Base-by-base conservation (phyloP, 1,140 invertebrate species). In the Pomacea maculata region DNA sequence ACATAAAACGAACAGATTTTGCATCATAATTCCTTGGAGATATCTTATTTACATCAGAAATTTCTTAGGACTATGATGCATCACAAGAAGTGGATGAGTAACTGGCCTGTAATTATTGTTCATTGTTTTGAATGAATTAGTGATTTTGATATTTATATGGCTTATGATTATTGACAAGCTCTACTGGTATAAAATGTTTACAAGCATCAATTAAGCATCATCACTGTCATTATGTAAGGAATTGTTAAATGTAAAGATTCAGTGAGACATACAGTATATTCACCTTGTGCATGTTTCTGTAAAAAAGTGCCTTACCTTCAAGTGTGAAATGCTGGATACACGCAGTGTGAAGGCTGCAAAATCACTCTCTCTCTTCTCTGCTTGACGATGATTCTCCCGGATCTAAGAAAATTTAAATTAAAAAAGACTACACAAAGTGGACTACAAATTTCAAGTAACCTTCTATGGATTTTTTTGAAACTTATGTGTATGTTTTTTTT, bases 381-480 rank as follows among this genome's bases (percentile, higher is more conserved):
- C 88, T 80, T 91, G 91, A 70, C 89, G 84, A 81, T 91, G 86
- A 79, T 91, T 91, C 78, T 91, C 90, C 77, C 91, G 84, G 65
- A 91, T 90, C 89, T 91, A 83, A 75, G 84, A 83, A 45, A 81
- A 74, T 67, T 55, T 52, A 74, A 11, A 61, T 9, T 14, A 25
- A 25, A 25, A 25, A 25, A 25, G 25, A 25, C 25, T 25, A 25
- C 25, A 25, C 25, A 25, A 25, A 25, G 25, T 25, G 25, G 25
- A 25, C 25, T 25, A 25, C 25, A 25, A 25, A 25, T 25, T 25
- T 25, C 25, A 25, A 25, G 25, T 25, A 25, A 25, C 25, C 25
- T 25, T 25, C 25, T 25, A 25, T 25, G 25, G 25, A 25, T 25
- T 25, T 25, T 25, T 25, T 25, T 25, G 25, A 25, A 25, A 25